Evolutionary conservation across 2,888 invertebrate genomes (phyloP).

Genomic region (Sminthurides aquaticus): DNA sequence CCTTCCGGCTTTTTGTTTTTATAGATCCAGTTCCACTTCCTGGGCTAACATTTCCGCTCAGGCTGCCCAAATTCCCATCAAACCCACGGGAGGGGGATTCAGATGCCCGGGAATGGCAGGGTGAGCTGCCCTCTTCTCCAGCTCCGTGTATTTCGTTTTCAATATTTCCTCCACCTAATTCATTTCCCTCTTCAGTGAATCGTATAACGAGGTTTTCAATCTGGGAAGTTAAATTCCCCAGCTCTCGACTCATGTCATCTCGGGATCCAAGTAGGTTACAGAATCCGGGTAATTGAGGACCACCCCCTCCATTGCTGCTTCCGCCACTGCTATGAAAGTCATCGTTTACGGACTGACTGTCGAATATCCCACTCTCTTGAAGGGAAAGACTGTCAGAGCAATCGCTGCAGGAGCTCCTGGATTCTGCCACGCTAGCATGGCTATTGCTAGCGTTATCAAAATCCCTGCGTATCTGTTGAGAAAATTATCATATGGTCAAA

Average conservation of each 20-base stretch:
- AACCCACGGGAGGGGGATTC: not conserved
- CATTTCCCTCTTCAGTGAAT: slow-evolving; percentile 32
- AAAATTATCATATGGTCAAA: not conserved
- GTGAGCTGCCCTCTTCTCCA: not conserved
- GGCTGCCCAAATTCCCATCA: slow-evolving; percentile 6
- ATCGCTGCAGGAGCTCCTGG: slow-evolving; percentile 43
- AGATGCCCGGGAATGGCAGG: not conserved
- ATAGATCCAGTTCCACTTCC: slow-evolving; percentile 1
- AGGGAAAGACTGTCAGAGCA: slow-evolving; percentile 41
- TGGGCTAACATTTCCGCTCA: not conserved
- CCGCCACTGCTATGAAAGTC: slow-evolving; percentile 21
- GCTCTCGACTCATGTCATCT: slow-evolving; percentile 36
- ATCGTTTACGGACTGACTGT: slow-evolving; percentile 38
- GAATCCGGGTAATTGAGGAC: slow-evolving; percentile 8
- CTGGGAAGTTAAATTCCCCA: slow-evolving; percentile 37
- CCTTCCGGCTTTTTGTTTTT: slow-evolving; percentile 19
- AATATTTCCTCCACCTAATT: slow-evolving; percentile 14
- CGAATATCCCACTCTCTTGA: slow-evolving; percentile 44
- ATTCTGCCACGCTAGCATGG: slow-evolving; percentile 39
- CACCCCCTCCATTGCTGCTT: slow-evolving; percentile 14
- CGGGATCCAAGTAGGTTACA: slow-evolving; percentile 15
- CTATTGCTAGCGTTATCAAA: slow-evolving; percentile 32
- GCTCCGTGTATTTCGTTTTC: not conserved
- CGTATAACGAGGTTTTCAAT: slow-evolving; percentile 39
- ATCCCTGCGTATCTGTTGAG: slow-evolving; percentile 29